Conservation (phyloP, 35 echinoderm and acorn worm genomes). For the Ptychodera flava region DNA sequence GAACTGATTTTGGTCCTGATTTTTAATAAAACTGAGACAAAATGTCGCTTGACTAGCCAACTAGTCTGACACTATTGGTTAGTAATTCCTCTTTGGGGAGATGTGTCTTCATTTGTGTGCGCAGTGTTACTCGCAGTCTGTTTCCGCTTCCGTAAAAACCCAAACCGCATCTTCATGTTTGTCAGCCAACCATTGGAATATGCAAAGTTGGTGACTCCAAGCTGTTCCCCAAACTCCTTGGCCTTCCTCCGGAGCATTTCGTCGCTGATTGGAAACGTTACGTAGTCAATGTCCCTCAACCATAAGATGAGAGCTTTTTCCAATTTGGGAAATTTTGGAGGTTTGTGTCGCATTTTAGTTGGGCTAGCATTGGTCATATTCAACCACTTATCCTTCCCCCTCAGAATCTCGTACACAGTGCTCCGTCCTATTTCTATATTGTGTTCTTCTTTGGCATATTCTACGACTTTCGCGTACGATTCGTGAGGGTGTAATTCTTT, state of each 20-base stretch:
- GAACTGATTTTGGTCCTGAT: too few relatives aligned
- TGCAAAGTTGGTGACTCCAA: background rate
- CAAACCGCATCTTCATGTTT: background rate
- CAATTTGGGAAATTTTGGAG: background rate
- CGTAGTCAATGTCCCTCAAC: background rate
- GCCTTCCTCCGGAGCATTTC: background rate
- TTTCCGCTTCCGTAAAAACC: background rate
- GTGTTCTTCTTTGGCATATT: background rate
- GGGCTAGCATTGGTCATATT: background rate
- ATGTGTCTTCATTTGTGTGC: too few relatives aligned
- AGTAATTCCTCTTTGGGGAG: too few relatives aligned
- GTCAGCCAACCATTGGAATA: background rate
- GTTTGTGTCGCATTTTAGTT: background rate
- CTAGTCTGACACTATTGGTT: too few relatives aligned
- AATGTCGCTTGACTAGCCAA: too few relatives aligned
- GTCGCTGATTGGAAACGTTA: background rate
- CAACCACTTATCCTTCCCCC: background rate
- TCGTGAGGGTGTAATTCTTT: background rate
- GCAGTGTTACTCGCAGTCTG: too few relatives aligned
- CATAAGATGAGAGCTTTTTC: background rate
- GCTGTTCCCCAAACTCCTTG: background rate
- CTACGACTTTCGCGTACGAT: background rate
- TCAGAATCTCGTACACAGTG: background rate
- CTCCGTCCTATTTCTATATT: background rate
- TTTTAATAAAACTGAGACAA: too few relatives aligned